phyloP scores from a whole-genome alignment of 2,888 invertebrate genomes.

The Melinaea marsaeus region DNA sequence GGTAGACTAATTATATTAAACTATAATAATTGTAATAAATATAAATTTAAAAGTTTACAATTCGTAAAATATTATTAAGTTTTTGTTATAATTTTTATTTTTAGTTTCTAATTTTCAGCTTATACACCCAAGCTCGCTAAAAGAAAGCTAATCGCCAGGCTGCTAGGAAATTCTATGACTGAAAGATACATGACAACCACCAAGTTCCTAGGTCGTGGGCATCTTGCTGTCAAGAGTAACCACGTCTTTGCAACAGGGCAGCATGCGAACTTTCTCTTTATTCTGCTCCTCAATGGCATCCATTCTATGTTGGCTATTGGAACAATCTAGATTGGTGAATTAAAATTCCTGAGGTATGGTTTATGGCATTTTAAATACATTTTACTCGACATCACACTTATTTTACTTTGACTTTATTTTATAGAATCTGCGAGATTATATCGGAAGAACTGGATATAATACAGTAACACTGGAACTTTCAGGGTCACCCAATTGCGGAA shows the following conservation, averaged over 20 bases:
- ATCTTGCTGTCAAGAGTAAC: constrained; percentile 75
- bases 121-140: constrained; percentile 61
- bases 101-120: not conserved
- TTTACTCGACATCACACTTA: constrained; percentile 1
- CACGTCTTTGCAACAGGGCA: constrained; percentile 75
- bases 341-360: too few relatives aligned
- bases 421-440: constrained; percentile 39
- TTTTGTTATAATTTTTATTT: too few relatives aligned
- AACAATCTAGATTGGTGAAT: constrained; percentile 47
- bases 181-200: constrained; percentile 65
- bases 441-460: constrained; percentile 49
- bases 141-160: constrained; percentile 46
- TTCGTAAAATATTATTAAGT: too few relatives aligned
- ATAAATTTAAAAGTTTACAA: too few relatives aligned
- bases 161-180: constrained; percentile 54
- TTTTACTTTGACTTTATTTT: too few relatives aligned
- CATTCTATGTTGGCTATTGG: constrained; percentile 74
- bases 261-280: constrained; percentile 74
- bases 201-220: constrained; percentile 72
- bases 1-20: constrained; percentile 44
- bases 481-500: constrained; percentile 76
- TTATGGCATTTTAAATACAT: constrained; percentile 30
- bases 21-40: too few relatives aligned
- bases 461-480: constrained; percentile 77
- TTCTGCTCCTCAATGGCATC: constrained; percentile 80